A percentile compares a stretch with the other conserved stretches of the same genome.
These are phyloP conservation scores for Ictalurus furcatus DNA, from an alignment of 2,113 vertebrate genomes.

Conservation along the genomic window DNA sequence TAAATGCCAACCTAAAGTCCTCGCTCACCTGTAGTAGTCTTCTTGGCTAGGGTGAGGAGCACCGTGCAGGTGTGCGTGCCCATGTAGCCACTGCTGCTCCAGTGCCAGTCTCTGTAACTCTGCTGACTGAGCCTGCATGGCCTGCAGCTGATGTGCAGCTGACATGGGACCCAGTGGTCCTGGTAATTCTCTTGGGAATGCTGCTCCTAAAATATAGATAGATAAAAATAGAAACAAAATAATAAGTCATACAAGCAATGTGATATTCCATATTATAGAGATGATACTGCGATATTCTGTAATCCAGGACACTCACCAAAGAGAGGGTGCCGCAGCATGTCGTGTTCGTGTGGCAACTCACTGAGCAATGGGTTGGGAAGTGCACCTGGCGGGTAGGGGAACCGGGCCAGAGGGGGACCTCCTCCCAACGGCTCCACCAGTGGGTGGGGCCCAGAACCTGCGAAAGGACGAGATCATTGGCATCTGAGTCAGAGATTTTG, in stretches of 20 bases:
- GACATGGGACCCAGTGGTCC: slow-evolving; percentile 94
- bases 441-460: slow-evolving; percentile 90
- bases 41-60: slow-evolving; percentile 94
- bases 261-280: not conserved
- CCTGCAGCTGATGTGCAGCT: slow-evolving; percentile 96
- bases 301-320: slow-evolving; percentile 80
- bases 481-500: not conserved
- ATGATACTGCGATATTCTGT: not conserved
- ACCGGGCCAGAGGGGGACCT: slow-evolving; percentile 91
- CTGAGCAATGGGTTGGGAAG: slow-evolving; percentile 90
- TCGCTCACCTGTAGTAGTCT: slow-evolving; percentile 93
- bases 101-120: slow-evolving; percentile 97
- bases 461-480: not conserved
- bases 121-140: slow-evolving; percentile 97
- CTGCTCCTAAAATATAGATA: slow-evolving; percentile 71
- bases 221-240: not conserved
- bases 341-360: slow-evolving; percentile 94
- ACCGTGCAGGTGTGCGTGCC: slow-evolving; percentile 92
- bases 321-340: slow-evolving; percentile 95
- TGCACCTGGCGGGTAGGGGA: slow-evolving; percentile 90
- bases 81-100: slow-evolving; percentile 98
- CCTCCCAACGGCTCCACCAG: slow-evolving; percentile 85
- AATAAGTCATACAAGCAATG: not conserved
- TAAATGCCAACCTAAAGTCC: not conserved
- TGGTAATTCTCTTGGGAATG: slow-evolving; percentile 89